A percentile compares a stretch with the other conserved stretches of the same genome.
Evolutionary conservation across 2,888 invertebrate species (phyloP).

Genomic region (Parnassius apollo): DNA sequence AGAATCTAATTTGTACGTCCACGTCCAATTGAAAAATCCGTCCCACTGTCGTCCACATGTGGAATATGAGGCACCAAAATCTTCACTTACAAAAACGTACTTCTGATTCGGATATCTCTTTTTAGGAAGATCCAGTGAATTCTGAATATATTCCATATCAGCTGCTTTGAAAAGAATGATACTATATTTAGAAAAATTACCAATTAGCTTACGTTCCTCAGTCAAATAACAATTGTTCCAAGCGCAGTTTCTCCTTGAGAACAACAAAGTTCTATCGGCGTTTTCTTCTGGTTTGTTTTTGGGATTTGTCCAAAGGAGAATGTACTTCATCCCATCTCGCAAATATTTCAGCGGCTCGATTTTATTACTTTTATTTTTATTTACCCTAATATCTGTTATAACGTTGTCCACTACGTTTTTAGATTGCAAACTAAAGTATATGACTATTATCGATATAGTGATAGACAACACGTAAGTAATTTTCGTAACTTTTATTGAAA

Average conservation of each 20-base stretch:
- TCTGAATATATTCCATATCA: conserved; percentile 37
- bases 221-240: conserved; percentile 62
- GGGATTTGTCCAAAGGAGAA: conserved; percentile 57
- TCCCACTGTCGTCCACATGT: conserved; percentile 46
- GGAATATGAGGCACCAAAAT: conserved; percentile 54
- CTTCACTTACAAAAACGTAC: conserved; percentile 59
- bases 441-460: neutral
- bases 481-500: conserved; percentile 17
- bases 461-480: conserved; percentile 7
- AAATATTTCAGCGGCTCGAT: neutral
- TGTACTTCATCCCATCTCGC: conserved; percentile 41
- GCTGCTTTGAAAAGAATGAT: conserved; percentile 56
- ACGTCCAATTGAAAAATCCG: conserved; percentile 65
- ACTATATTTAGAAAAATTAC: conserved; percentile 36
- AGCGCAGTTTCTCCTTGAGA: conserved; percentile 49
- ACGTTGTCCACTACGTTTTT: neutral
- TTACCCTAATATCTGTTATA: neutral
- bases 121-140: conserved; percentile 41
- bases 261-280: conserved; percentile 48
- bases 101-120: conserved; percentile 47
- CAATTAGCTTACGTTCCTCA: conserved; percentile 42
- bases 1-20: conserved; percentile 63
- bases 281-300: conserved; percentile 48
- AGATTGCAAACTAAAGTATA: conserved; percentile 8
- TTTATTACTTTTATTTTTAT: neutral